phyloP scores from a whole-genome alignment of 1,140 invertebrate species.

The Dreissena rostriformis region DNA sequence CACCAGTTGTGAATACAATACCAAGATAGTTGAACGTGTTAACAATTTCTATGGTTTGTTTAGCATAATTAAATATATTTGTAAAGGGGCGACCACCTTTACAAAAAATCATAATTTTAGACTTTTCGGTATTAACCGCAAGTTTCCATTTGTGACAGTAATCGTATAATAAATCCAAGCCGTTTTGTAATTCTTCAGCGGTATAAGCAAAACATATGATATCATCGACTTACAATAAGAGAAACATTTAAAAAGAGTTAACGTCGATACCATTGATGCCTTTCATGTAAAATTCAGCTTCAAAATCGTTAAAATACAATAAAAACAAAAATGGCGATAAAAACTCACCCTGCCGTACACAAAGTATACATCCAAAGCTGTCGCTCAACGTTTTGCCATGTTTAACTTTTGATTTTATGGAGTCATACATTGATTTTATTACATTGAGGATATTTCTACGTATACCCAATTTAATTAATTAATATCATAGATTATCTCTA shows the following conservation, averaged over 20 bases:
- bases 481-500: slow-evolving; percentile 23
- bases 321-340: too few relatives aligned
- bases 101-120: slow-evolving; percentile 10
- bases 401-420: slow-evolving; percentile 6
- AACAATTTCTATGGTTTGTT: not conserved
- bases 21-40: not conserved
- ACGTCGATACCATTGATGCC: too few relatives aligned
- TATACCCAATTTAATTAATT: slow-evolving; percentile 13
- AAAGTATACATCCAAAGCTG: too few relatives aligned
- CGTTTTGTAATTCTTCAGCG: slow-evolving; percentile 1
- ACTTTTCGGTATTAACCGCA: not conserved
- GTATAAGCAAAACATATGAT: not conserved
- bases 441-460: too few relatives aligned
- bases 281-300: too few relatives aligned
- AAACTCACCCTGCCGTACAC: too few relatives aligned
- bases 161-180: not conserved
- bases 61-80: not conserved
- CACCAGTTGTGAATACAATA: slow-evolving; percentile 1
- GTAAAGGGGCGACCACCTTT: not conserved
- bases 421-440: not conserved
- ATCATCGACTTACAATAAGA: not conserved
- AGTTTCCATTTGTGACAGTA: slow-evolving; percentile 9
- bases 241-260: too few relatives aligned
- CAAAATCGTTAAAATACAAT: too few relatives aligned
- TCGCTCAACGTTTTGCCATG: not conserved